phyloP scores from a whole-genome alignment of 2,888 invertebrate genomes.

The Enchytraeus crypticus region DNA sequence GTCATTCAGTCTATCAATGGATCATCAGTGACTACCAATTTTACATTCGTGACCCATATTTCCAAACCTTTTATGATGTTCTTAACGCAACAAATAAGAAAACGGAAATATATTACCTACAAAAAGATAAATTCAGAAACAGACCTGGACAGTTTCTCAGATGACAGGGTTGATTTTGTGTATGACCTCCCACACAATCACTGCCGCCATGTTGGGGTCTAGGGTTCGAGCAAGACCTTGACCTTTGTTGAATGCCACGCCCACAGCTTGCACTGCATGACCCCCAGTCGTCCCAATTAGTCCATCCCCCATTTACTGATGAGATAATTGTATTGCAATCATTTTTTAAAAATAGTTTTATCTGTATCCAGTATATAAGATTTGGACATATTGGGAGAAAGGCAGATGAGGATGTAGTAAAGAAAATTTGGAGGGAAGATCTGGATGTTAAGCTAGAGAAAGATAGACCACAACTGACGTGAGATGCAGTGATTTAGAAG shows the following conservation, averaged over 20 bases:
- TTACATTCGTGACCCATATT: too few relatives aligned
- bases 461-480: too few relatives aligned
- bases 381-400: too few relatives aligned
- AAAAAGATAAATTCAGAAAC: neutral
- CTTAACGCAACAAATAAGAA: neutral
- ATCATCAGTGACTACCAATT: too few relatives aligned
- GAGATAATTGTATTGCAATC: too few relatives aligned
- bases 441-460: too few relatives aligned
- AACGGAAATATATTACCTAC: neutral
- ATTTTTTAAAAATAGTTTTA: too few relatives aligned
- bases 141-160: constrained; percentile 46
- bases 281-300: constrained; percentile 50
- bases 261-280: constrained; percentile 51
- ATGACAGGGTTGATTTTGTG: constrained; percentile 49
- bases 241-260: constrained; percentile 44
- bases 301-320: constrained; percentile 41
- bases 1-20: too few relatives aligned
- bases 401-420: too few relatives aligned
- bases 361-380: too few relatives aligned
- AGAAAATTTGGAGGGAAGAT: too few relatives aligned
- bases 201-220: constrained; percentile 47
- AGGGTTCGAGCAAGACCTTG: constrained; percentile 50
- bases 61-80: neutral
- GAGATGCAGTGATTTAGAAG: too few relatives aligned
- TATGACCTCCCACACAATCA: constrained; percentile 45